Evolutionary conservation across 2,113 vertebrate species (phyloP).

Genomic region (Varanus komodoensis): DNA sequence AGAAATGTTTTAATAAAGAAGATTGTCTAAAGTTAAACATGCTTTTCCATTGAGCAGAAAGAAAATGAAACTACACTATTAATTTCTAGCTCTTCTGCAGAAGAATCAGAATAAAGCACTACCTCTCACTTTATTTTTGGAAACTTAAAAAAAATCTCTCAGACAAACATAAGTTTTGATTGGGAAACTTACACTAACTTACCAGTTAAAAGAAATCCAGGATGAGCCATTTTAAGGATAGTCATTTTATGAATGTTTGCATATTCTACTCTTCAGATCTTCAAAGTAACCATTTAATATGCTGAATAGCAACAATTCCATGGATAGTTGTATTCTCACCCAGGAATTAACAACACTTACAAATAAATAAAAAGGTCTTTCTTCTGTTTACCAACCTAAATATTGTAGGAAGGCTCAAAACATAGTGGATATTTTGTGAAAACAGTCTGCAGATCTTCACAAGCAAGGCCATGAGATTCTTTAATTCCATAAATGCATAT

Average conservation of each 20-base stretch:
- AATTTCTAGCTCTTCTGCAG: conserved; percentile 18
- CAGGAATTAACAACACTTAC: not conserved
- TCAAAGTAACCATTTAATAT: not conserved
- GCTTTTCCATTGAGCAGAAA: not conserved
- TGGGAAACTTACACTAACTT: not conserved
- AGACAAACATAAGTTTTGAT: conserved; percentile 5
- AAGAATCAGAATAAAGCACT: not conserved
- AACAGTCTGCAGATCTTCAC: not conserved
- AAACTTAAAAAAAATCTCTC: conserved; percentile 35
- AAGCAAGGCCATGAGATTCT: conserved; percentile 38
- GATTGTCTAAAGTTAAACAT: not conserved
- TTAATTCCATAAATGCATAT: conserved; percentile 53
- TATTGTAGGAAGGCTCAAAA: conserved; percentile 12
- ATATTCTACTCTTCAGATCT: not conserved
- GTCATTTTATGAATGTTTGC: not conserved
- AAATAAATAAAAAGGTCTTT: not conserved
- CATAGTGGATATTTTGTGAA: not conserved
- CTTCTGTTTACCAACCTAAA: not conserved
- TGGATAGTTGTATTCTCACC: not conserved
- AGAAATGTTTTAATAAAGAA: not conserved
- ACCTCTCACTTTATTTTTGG: not conserved
- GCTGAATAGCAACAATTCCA: not conserved
- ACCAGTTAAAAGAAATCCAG: not conserved
- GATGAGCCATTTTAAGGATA: not conserved
- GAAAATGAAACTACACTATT: not conserved